Evolutionary conservation across 2,113 vertebrate species (phyloP).

Genomic region (Girardinichthys multiradiatus): DNA sequence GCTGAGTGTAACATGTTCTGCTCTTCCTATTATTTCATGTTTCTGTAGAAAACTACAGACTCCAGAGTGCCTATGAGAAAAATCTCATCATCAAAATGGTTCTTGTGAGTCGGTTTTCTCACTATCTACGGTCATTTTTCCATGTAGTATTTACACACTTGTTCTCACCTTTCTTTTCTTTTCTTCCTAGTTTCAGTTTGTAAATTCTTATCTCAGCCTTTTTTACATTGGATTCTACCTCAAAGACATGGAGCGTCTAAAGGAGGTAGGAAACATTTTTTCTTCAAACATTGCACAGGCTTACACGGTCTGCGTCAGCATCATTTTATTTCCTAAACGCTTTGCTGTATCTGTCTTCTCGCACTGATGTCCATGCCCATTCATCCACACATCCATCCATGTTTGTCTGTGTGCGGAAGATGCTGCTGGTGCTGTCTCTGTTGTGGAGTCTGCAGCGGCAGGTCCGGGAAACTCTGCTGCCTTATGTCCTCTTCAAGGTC

Average conservation of each 20-base stretch:
- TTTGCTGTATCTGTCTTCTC: slow-evolving; percentile 20
- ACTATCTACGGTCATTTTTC: neutral
- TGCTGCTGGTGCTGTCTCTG: slow-evolving; percentile 88
- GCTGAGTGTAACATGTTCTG: neutral
- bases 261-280: slow-evolving; percentile 85
- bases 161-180: slow-evolving; percentile 8
- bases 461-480: slow-evolving; percentile 84
- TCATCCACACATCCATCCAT: slow-evolving; percentile 20
- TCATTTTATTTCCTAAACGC: neutral
- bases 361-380: slow-evolving; percentile 4
- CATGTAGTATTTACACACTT: rapidly evolving
- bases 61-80: slow-evolving; percentile 99
- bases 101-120: slow-evolving; percentile 85
- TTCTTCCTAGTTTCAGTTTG: slow-evolving; percentile 92
- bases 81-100: slow-evolving; percentile 99
- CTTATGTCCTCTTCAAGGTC: slow-evolving; percentile 81
- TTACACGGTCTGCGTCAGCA: neutral
- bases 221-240: slow-evolving; percentile 99
- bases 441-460: slow-evolving; percentile 88
- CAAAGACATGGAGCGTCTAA: slow-evolving; percentile 99
- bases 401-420: slow-evolving; percentile 71
- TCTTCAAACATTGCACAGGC: neutral
- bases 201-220: slow-evolving; percentile 99
- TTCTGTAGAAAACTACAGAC: slow-evolving; percentile 92
- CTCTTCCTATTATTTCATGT: slow-evolving; percentile 23